Base-by-base conservation (phyloP, 2,797 vertebrate genomes). In the Rousettus madagascariensis region DNA sequence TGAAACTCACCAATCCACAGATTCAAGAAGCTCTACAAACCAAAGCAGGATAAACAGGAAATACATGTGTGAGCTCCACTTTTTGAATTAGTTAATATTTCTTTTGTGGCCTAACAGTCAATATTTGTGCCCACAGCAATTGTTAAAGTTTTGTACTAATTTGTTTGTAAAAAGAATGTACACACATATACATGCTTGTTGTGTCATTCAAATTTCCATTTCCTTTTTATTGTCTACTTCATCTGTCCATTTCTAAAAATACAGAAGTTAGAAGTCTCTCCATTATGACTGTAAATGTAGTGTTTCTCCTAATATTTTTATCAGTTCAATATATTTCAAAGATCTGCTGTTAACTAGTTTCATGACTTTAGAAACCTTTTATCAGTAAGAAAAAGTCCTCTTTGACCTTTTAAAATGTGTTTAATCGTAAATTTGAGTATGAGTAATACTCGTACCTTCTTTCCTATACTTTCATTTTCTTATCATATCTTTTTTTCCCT, bases 351-450 rank as follows among this genome's bases (percentile, higher is more conserved):
- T 83, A 68, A 86, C 9, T 61, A 78, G 36, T 43, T 68, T 86
- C 61, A 61, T 77, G 36, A 71, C 17, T 83, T 41, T 69, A 68
- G 46, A 36, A 43, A 78, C 9, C 55, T 63, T 83, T 83, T 36
- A 68, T 72, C 11, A 66, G 11, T 59, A 46, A 65, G 61, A 94
- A 86, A 91, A 66, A 66, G 22, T 68, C 41, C 11, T 94, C 71
- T 84, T 63, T 72, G n/a, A 17, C 20, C 55, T 83, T 89, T 79
- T 78, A 63, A 88, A 95, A 78, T 78, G 38, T 77, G 63, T 84
- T 90, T 65, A n/a, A 95, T 66, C 86, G 85, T 72, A 30, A 95
- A 79, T 89, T 55, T 89, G 26, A 92, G 85, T 79, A 84, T 15
- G 33, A 74, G 28, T 83, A 65, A 24, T 59, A 83, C 5, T 78